Conservation (phyloP, 2,888 invertebrate species). For the Drosophila sordidula region DNA sequence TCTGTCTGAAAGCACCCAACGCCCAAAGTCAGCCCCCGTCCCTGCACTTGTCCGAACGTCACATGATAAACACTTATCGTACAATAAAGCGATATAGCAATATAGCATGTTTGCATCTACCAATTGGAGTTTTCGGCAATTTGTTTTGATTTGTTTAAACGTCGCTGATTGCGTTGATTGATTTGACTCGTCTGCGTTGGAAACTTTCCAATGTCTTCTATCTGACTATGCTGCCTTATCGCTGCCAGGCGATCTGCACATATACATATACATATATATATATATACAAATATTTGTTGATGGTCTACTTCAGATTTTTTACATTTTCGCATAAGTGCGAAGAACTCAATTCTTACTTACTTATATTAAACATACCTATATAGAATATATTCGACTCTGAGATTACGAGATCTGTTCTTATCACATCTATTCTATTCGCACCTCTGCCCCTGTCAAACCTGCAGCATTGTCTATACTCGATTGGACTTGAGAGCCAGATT, state of each 20-base stretch:
- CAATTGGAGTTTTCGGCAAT: conserved; percentile 50
- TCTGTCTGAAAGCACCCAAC: conserved; percentile 20
- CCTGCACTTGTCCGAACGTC: conserved; percentile 14
- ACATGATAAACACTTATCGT: conserved; percentile 43
- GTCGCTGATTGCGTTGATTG: conserved; percentile 72
- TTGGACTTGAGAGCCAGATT: conserved; percentile 55
- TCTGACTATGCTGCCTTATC: conserved; percentile 28
- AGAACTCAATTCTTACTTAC: conserved; percentile 15
- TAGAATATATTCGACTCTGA: conserved; percentile 6
- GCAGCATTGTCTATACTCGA: conserved; percentile 43
- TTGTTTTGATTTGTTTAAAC: conserved; percentile 71
- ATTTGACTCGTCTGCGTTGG: conserved; percentile 55
- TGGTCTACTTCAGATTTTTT: conserved; percentile 34
- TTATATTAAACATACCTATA: conserved; percentile 1
- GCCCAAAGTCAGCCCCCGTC: background rate
- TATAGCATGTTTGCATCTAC: conserved; percentile 27
- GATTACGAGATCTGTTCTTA: conserved; percentile 59
- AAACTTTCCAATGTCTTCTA: conserved; percentile 60
- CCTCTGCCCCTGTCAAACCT: conserved; percentile 57
- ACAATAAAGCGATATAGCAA: conserved; percentile 22
- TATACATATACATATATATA: background rate
- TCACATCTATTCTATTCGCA: conserved; percentile 51
- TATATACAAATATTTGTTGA: background rate
- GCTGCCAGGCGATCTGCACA: conserved; percentile 10
- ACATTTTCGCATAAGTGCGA: conserved; percentile 50